phyloP scores from a whole-genome alignment of 2,888 invertebrate genomes.

The Tetheella fluctuosa region DNA sequence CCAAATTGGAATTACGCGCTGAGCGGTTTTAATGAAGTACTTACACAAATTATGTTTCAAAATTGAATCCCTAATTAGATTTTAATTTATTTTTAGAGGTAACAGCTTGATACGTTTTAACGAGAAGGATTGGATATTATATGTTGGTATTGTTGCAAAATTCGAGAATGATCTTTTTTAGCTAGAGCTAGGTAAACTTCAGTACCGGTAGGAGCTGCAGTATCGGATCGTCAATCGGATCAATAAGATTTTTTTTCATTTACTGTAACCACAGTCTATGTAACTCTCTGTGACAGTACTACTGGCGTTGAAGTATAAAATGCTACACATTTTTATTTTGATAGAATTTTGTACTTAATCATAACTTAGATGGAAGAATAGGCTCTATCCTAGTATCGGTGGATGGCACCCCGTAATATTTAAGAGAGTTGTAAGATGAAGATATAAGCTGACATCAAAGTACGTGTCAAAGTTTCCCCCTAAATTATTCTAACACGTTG shows the following conservation, averaged over 20 bases:
- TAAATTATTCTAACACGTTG: slow-evolving; percentile 67
- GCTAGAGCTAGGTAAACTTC: too few species aligned
- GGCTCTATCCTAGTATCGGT: slow-evolving; percentile 21
- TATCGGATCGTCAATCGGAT: too few species aligned
- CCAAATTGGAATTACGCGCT: slow-evolving; percentile 16
- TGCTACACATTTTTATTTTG: too few species aligned
- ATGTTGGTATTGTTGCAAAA: background rate
- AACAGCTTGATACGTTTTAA: background rate
- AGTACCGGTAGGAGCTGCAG: too few species aligned
- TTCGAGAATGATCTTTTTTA: background rate
- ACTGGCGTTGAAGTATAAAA: too few species aligned
- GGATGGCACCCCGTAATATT: slow-evolving; percentile 32
- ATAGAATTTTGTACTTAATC: slow-evolving; percentile 4
- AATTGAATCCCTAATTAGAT: background rate
- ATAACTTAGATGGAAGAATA: slow-evolving; percentile 17
- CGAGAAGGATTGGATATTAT: background rate
- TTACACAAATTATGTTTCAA: background rate
- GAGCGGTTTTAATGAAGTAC: slow-evolving; percentile 19
- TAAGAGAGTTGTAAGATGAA: slow-evolving; percentile 38
- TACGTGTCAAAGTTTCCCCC: slow-evolving; percentile 52
- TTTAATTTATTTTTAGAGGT: slow-evolving; percentile 2
- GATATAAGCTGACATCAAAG: slow-evolving; percentile 54
- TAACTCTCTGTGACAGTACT: too few species aligned
- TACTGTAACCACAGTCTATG: too few species aligned
- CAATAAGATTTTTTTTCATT: too few species aligned